These are phyloP conservation scores for Hetaerina titia DNA, from an alignment of 2,888 invertebrate species.

Conservation along the genomic window DNA sequence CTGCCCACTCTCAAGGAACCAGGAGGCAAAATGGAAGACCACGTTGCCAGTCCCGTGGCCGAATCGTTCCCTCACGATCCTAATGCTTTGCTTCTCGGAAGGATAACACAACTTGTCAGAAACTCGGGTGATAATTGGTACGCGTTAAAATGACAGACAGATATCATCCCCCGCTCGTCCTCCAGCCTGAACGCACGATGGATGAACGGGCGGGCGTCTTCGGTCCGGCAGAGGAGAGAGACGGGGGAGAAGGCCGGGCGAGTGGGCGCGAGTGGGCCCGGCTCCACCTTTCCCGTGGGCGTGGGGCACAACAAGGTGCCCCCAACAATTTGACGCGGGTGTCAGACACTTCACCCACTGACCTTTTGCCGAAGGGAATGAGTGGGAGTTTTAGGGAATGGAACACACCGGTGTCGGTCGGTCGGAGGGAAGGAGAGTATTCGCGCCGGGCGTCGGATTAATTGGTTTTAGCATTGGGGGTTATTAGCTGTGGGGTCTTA, in stretches of 20 bases:
- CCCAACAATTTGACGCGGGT: neutral
- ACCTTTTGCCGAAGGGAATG: neutral
- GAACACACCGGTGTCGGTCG: neutral
- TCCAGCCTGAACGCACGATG: neutral
- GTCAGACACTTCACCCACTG: conserved; percentile 5
- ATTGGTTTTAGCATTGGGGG: conserved; percentile 26
- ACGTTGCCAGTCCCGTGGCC: neutral
- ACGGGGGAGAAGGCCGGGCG: neutral
- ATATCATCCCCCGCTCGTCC: neutral
- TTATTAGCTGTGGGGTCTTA: conserved; percentile 33
- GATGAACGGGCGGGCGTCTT: neutral
- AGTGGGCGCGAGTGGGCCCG: neutral
- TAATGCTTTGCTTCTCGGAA: neutral
- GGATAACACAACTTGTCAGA: neutral
- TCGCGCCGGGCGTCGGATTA: conserved; percentile 39
- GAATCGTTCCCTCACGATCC: neutral
- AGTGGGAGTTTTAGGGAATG: neutral
- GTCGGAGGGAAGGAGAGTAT: neutral
- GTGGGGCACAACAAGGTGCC: neutral
- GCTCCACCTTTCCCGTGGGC: neutral
- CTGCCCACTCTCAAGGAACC: neutral
- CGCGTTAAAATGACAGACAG: neutral
- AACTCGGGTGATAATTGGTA: neutral
- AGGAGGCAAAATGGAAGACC: neutral
- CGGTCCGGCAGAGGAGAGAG: neutral